These are phyloP conservation scores for Danaus plexippus DNA, from an alignment of 1,140 invertebrate species.

Conservation along the genomic window DNA sequence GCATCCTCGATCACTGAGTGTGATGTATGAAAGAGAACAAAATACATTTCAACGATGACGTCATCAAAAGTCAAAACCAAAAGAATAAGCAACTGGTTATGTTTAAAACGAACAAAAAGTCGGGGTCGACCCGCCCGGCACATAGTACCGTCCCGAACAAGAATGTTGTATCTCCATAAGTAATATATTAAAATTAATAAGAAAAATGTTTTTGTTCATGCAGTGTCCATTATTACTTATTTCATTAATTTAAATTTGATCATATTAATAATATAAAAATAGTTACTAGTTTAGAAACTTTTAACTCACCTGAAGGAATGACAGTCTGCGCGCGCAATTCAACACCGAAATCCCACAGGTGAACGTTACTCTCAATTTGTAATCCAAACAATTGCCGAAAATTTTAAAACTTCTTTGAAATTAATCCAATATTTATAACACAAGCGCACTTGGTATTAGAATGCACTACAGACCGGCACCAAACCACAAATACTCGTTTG, in stretches of 20 bases:
- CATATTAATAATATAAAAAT: conserved; percentile 1
- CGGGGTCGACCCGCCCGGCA: background rate
- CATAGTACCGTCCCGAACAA: conserved; percentile 1
- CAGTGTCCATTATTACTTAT: too few species aligned
- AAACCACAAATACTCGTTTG: conserved; percentile 49
- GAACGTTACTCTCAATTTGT: conserved; percentile 48
- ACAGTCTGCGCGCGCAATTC: conserved; percentile 62
- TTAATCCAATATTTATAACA: conserved; percentile 7
- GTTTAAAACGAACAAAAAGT: conserved; percentile 33
- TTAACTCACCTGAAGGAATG: conserved; percentile 55
- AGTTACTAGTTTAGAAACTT: conserved; percentile 2
- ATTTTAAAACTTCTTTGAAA: conserved; percentile 11
- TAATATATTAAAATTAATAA: too few species aligned
- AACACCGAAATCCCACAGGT: conserved; percentile 63
- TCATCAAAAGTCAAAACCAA: conserved; percentile 31
- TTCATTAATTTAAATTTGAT: too few species aligned
- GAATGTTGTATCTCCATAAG: background rate
- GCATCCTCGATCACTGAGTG: too few species aligned
- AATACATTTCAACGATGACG: conserved; percentile 24
- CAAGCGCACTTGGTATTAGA: conserved; percentile 45
- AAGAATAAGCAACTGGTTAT: conserved; percentile 39
- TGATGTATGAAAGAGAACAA: too few species aligned
- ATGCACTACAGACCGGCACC: conserved; percentile 35
- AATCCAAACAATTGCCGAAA: conserved; percentile 29
- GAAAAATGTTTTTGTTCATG: too few species aligned